Conservation (phyloP, 2,888 invertebrate genomes). For the Drosophila lacicola region DNA sequence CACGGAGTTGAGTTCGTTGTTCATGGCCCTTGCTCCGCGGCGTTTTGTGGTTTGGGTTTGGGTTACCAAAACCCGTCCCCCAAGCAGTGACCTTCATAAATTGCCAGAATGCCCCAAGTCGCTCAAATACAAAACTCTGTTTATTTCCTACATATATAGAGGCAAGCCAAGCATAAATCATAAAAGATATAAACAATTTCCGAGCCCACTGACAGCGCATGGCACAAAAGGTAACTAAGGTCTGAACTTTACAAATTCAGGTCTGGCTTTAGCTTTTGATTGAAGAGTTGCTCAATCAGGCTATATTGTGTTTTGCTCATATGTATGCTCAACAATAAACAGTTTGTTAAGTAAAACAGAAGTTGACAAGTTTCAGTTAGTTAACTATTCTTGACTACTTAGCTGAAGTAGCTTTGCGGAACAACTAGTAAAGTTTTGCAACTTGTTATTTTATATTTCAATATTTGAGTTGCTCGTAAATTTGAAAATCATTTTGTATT, state of each 20-base stretch:
- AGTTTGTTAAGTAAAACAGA: slow-evolving; percentile 6
- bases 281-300: slow-evolving; percentile 29
- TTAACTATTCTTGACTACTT: slow-evolving; percentile 24
- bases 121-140: slow-evolving; percentile 1
- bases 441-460: slow-evolving; percentile 10
- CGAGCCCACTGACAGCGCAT: slow-evolving; percentile 11
- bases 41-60: slow-evolving; percentile 26
- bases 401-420: slow-evolving; percentile 5
- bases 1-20: slow-evolving; percentile 46
- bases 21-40: slow-evolving; percentile 36
- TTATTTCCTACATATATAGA: slow-evolving; percentile 21
- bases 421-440: neutral
- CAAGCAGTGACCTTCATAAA: slow-evolving; percentile 47
- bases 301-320: slow-evolving; percentile 11
- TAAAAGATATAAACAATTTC: slow-evolving; percentile 51
- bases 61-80: neutral
- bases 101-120: slow-evolving; percentile 40
- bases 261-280: slow-evolving; percentile 19
- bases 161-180: slow-evolving; percentile 58
- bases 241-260: slow-evolving; percentile 12
- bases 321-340: neutral
- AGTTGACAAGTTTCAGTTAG: slow-evolving; percentile 10
- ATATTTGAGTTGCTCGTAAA: neutral
- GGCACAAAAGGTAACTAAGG: slow-evolving; percentile 44
- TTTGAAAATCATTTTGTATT: slow-evolving; percentile 1